These are phyloP conservation scores for Mesoclemmys tuberculata DNA, from an alignment of 2,113 vertebrate genomes.

Conservation along the genomic window DNA sequence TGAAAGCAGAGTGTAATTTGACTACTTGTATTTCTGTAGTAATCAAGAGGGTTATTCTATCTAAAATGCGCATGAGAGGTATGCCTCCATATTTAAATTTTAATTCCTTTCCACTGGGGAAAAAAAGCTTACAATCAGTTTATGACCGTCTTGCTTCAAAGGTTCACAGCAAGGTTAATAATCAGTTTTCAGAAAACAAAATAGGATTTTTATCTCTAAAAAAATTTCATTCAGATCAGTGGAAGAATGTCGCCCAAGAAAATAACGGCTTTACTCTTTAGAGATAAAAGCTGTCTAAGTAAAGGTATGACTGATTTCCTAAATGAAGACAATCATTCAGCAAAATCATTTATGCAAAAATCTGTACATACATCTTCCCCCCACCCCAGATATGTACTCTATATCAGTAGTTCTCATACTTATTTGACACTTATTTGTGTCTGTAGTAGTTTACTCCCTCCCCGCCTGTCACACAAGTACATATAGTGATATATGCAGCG, in stretches of 20 bases:
- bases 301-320: background rate
- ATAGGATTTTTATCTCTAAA: background rate
- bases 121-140: background rate
- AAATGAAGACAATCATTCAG: background rate
- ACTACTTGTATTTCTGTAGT: background rate
- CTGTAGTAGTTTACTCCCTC: too few relatives aligned
- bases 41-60: background rate
- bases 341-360: background rate
- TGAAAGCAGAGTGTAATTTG: too few relatives aligned
- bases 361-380: background rate
- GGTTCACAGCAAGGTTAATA: background rate
- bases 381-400: background rate
- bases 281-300: background rate
- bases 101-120: background rate
- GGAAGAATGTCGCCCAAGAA: background rate
- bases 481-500: too few relatives aligned
- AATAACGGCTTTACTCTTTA: background rate
- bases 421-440: too few relatives aligned
- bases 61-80: background rate
- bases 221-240: background rate
- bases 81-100: background rate
- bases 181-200: background rate
- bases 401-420: too few relatives aligned
- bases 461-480: too few relatives aligned
- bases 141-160: background rate